Conservation (phyloP, 1,140 invertebrate genomes). For the Ips nitidus region DNA sequence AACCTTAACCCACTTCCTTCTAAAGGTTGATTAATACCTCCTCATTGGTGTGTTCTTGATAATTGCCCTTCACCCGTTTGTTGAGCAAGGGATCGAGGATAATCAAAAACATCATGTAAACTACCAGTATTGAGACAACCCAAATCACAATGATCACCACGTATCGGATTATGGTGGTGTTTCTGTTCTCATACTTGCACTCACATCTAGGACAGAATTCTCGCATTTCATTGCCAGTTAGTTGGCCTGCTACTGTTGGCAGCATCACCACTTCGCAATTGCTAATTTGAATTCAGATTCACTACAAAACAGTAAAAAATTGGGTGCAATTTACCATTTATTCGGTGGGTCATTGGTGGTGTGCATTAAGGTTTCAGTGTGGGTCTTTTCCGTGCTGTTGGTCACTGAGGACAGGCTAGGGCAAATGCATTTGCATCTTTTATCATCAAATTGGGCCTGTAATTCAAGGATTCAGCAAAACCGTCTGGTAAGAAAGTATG, state of each 20-base stretch:
- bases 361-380: conserved; percentile 64
- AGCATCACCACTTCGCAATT: conserved; percentile 89
- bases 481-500: no score
- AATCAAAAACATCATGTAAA: conserved; percentile 97
- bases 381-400: conserved; percentile 67
- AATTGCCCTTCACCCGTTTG: conserved; percentile 82
- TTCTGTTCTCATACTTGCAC: conserved; percentile 95
- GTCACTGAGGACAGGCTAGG: conserved; percentile 73
- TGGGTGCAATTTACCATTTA: conserved; percentile 66
- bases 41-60: conserved; percentile 97
- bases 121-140: conserved; percentile 91
- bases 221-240: conserved; percentile 72
- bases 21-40: conserved; percentile 66
- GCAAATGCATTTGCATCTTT: conserved; percentile 86
- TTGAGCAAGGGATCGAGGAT: conserved; percentile 95
- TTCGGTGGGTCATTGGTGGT: conserved; percentile 78
- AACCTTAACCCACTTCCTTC: not conserved
- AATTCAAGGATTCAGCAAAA: no score
- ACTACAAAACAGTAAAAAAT: conserved; percentile 3
- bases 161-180: conserved; percentile 94
- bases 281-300: conserved; percentile 59
- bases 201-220: conserved; percentile 93
- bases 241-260: conserved; percentile 68
- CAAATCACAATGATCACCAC: conserved; percentile 98
- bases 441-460: conserved; percentile 77